Conservation (phyloP, 2,888 invertebrate genomes). For the Hydropsyche betteni region DNA sequence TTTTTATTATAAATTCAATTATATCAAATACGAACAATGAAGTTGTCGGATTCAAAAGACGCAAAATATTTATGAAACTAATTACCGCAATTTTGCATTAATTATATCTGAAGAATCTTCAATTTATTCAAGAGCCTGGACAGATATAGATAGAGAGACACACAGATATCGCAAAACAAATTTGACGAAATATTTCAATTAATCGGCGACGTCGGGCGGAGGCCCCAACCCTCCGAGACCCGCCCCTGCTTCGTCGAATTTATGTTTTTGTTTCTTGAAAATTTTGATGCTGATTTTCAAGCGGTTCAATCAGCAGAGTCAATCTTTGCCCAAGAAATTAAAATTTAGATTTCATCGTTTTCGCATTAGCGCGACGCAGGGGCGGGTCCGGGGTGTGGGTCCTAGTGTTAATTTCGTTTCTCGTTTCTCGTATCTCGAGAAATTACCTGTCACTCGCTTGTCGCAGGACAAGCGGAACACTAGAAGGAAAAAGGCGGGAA, state of each 20-base stretch:
- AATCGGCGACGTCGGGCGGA: constrained; percentile 1
- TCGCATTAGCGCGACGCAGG: constrained; percentile 12
- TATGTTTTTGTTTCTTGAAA: constrained; percentile 21
- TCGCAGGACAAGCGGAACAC: not conserved
- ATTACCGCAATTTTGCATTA: too few relatives aligned
- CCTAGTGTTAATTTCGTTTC: constrained; percentile 4
- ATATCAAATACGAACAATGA: too few relatives aligned
- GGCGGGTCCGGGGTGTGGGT: not conserved
- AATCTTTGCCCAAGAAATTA: constrained; percentile 32
- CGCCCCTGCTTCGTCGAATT: constrained; percentile 2
- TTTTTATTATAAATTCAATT: too few relatives aligned
- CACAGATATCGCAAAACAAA: constrained; percentile 26
- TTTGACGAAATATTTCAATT: constrained; percentile 32
- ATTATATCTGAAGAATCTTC: constrained; percentile 20
- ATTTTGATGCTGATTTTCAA: constrained; percentile 4
- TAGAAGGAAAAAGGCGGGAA: too few relatives aligned
- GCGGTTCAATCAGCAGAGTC: constrained; percentile 31
- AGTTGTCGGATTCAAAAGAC: too few relatives aligned
- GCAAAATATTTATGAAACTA: too few relatives aligned
- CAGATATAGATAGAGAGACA: not conserved
- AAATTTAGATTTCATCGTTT: constrained; percentile 30
- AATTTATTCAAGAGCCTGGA: constrained; percentile 2
- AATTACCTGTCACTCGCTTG: constrained; percentile 18
- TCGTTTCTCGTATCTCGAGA: not conserved
- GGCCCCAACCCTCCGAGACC: not conserved